Evolutionary conservation across 2,797 vertebrate genomes (phyloP).

Genomic region (Trachops cirrhosus): DNA sequence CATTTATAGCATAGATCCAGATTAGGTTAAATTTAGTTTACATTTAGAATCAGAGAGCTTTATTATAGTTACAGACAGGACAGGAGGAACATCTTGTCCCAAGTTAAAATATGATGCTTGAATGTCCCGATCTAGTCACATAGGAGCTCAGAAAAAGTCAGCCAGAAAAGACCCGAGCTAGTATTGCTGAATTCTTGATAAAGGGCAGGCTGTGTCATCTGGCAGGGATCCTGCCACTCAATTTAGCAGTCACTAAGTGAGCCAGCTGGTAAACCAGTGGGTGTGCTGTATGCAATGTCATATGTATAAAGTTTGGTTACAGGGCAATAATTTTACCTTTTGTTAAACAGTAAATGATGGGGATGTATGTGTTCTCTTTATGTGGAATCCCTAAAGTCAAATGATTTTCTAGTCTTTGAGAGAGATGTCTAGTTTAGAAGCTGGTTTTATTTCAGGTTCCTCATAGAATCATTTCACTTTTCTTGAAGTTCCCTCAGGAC

Average conservation of each 20-base stretch:
- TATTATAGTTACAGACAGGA: constrained; percentile 58
- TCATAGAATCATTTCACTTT: not conserved
- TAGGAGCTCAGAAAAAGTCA: constrained; percentile 30
- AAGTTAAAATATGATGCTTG: constrained; percentile 69
- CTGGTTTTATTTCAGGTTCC: not conserved
- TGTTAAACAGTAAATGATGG: not conserved
- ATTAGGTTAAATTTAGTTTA: constrained; percentile 74
- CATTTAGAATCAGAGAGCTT: constrained; percentile 67
- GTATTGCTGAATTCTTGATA: constrained; percentile 5
- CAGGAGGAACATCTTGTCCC: constrained; percentile 56
- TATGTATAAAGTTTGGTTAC: not conserved
- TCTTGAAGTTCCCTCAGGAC: not conserved
- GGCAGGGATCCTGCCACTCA: not conserved
- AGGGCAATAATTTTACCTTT: not conserved
- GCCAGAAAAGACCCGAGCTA: constrained; percentile 14
- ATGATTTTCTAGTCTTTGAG: not conserved
- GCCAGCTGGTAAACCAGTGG: not conserved
- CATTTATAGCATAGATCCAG: constrained; percentile 63
- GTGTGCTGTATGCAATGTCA: not conserved
- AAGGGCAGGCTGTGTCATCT: not conserved
- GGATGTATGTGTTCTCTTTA: not conserved
- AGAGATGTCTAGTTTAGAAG: not conserved
- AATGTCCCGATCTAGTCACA: constrained; percentile 69
- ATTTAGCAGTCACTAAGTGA: not conserved
- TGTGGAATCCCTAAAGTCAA: not conserved